Percentiles rank a stretch among this genome's conserved stretches.
Conservation (phyloP, 2,113 vertebrate species). For the Nibea albiflora region DNA sequence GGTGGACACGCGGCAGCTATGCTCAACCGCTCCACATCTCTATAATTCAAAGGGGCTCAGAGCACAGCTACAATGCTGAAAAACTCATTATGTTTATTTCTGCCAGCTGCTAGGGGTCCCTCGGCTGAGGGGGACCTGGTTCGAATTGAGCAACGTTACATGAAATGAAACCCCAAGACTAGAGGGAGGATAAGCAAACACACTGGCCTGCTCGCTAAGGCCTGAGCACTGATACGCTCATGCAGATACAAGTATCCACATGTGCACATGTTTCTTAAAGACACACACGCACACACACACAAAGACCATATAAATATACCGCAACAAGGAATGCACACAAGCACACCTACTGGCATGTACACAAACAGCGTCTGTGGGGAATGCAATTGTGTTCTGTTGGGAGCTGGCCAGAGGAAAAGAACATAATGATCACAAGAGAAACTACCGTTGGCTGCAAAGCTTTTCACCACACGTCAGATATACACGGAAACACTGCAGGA, state of each 20-base stretch:
- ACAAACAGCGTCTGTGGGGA: conserved; percentile 19
- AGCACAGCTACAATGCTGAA: conserved; percentile 71
- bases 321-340: conserved; percentile 27
- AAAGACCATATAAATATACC: conserved; percentile 43
- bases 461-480: conserved; percentile 34
- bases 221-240: conserved; percentile 12
- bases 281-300: conserved; percentile 42
- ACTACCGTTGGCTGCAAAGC: conserved; percentile 25
- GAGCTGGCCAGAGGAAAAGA: conserved; percentile 17
- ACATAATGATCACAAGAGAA: conserved; percentile 34
- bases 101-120: conserved; percentile 81
- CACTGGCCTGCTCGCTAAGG: conserved; percentile 9
- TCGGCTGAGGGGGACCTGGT: conserved; percentile 67
- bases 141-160: conserved; percentile 74
- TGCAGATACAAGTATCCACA: conserved; percentile 43
- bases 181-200: conserved; percentile 62
- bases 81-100: conserved; percentile 82
- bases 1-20: conserved; percentile 59
- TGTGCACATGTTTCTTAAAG: conserved; percentile 30
- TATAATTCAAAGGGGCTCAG: conserved; percentile 76
- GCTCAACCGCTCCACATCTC: conserved; percentile 62
- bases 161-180: conserved; percentile 65
- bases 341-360: conserved; percentile 31
- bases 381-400: conserved; percentile 22
- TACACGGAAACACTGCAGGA: conserved; percentile 27